Conservation (phyloP, 2,113 vertebrate genomes). For the Podarcis muralis region DNA sequence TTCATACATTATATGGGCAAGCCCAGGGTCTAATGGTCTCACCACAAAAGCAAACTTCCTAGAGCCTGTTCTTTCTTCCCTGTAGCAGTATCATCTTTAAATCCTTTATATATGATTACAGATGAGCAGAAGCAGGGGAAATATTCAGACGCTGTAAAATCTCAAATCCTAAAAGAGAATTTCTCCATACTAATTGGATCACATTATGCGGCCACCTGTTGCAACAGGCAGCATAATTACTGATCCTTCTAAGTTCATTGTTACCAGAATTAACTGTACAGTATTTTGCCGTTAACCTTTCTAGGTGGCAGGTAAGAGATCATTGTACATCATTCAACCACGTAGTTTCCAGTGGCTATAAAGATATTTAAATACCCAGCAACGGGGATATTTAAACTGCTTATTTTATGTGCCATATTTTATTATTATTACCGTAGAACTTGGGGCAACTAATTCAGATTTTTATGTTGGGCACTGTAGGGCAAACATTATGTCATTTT, state of each 20-base stretch:
- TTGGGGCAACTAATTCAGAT: background rate
- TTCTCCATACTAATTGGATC: background rate
- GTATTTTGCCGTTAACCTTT: slow-evolving; percentile 24
- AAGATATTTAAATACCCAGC: background rate
- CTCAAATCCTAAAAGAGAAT: background rate
- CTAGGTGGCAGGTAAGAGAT: background rate
- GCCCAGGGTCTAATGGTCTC: background rate
- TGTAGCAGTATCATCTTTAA: background rate
- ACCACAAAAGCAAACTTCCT: background rate
- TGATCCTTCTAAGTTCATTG: background rate
- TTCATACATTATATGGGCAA: background rate
- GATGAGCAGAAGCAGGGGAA: background rate
- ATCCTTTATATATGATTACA: background rate
- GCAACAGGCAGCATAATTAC: background rate
- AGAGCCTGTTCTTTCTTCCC: background rate
- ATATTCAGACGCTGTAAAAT: background rate
- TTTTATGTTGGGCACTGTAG: background rate
- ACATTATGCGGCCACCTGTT: background rate
- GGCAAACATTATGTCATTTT: background rate
- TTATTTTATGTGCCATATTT: background rate
- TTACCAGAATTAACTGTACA: background rate
- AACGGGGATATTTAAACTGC: background rate
- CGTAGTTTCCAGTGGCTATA: slow-evolving; percentile 10
- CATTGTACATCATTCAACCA: slow-evolving; percentile 6
- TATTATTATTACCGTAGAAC: background rate